Base-by-base conservation (phyloP, 2,888 invertebrate genomes). In the Caenorhabditis wallacei region DNA sequence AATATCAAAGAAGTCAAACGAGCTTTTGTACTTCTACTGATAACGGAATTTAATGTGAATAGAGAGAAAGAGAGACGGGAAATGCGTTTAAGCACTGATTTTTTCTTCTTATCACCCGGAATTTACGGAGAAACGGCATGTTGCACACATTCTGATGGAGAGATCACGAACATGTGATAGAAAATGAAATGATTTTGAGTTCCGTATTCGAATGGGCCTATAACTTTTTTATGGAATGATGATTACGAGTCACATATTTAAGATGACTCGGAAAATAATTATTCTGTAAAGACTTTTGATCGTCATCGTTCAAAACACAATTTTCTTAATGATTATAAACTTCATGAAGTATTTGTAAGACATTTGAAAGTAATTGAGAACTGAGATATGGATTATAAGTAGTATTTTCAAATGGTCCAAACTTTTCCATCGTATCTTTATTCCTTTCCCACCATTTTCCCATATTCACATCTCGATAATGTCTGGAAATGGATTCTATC, bases 381-480 rank as follows among this genome's bases (percentile, higher is more conserved):
- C 54, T 46, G 0, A 64, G 37, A 40, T 40, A 22, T n/a, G 66
- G 30, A 40, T 18, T 69, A n/a, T 80, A 80, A 46, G 71, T 66
- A 48, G 79, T 80, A 51, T 80, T 71, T 2, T 56, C 54, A 22
- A 48, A 71, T 16, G 79, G 71, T 24, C 46, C 13, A 35, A 64
- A 37, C 3, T 24, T 64, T 10, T 71, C 51, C 35, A 80, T 24
- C 2, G 26, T 30, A 10, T 37, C 63, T 24, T 30, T 56, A 30
- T 80, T 80, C 16, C 40, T 71, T 18, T 57, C 30, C 57, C 54
- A 46, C 79, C 79, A 80, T 40, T 66, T 63, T 20, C 63, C 51
- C 71, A 80, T 51, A 7, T 66, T 26, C 2, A 80, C 66, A 53
- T 80, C 79, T 11, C 79, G 79, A 48, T 80, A 80, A 56, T 80